Percentiles rank a stretch among this genome's conserved stretches.
phyloP scores from a whole-genome alignment of 2,797 vertebrate species.

The Aldrovandia affinis region DNA sequence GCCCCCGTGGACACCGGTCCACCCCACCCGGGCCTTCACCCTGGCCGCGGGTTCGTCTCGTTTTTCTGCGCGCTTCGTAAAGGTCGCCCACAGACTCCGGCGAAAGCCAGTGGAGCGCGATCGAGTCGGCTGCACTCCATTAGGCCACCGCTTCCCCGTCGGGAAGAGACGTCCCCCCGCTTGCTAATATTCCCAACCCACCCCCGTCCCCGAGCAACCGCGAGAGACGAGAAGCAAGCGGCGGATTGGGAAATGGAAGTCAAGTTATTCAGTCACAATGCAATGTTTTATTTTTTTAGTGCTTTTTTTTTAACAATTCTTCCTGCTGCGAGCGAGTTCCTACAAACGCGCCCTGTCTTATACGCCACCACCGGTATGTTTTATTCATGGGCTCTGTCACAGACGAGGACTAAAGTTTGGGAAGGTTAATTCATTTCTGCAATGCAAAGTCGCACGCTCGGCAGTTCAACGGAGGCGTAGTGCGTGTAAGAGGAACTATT shows the following conservation, averaged over 20 bases:
- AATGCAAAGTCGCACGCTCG: conserved; percentile 65
- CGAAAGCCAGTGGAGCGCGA: conserved; percentile 36
- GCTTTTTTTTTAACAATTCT: background rate
- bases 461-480: conserved; percentile 34
- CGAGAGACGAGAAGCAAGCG: conserved; percentile 42
- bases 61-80: conserved; percentile 20
- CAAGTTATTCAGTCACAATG: conserved; percentile 53
- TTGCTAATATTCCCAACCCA: conserved; percentile 34
- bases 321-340: conserved; percentile 36
- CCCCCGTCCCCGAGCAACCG: conserved; percentile 33
- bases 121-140: conserved; percentile 38
- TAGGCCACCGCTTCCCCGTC: conserved; percentile 36
- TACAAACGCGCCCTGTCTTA: conserved; percentile 72
- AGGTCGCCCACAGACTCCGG: conserved; percentile 13
- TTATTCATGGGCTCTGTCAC: conserved; percentile 66
- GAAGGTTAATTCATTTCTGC: conserved; percentile 74
- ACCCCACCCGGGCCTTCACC: conserved; percentile 16
- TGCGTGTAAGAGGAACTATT: conserved; percentile 30
- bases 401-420: conserved; percentile 49
- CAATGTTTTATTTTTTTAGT: background rate
- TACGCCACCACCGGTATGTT: conserved; percentile 69
- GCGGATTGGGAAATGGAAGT: conserved; percentile 40
- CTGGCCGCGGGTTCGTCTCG: conserved; percentile 25
- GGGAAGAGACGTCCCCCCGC: conserved; percentile 32
- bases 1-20: conserved; percentile 4